Evolutionary conservation across 2,888 invertebrate genomes (phyloP).

Genomic region (Microctonus hyperodae): DNA sequence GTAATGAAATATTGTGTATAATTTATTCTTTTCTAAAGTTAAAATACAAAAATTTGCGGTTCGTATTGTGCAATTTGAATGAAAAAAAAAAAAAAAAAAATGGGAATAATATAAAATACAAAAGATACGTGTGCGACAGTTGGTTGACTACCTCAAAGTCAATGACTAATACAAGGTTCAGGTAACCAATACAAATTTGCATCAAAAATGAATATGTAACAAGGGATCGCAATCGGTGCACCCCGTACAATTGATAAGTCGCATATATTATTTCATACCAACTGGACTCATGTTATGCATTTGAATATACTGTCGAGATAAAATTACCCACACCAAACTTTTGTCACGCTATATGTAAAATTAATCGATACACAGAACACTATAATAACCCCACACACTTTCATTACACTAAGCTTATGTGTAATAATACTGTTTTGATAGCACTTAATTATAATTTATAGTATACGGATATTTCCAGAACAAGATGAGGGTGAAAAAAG

Average conservation of each 20-base stretch:
- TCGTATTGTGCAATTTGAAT: not conserved
- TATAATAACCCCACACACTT: not conserved
- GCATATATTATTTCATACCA: slow-evolving; percentile 16
- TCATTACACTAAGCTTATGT: not conserved
- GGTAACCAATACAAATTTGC: slow-evolving; percentile 44
- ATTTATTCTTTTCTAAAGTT: not conserved
- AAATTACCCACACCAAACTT: slow-evolving; percentile 16
- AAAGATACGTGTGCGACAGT: not conserved
- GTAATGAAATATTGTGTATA: not conserved
- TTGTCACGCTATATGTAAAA: not conserved
- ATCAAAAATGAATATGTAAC: slow-evolving; percentile 41
- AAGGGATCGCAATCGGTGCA: slow-evolving; percentile 22
- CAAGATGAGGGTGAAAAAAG: not conserved
- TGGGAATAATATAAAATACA: not conserved
- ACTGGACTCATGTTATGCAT: slow-evolving; percentile 24
- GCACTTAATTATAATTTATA: not conserved
- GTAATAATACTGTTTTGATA: not conserved
- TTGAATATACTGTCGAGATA: too few relatives aligned
- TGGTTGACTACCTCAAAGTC: slow-evolving; percentile 28
- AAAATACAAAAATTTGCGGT: not conserved
- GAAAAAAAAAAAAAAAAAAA: not conserved
- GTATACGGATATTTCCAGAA: not conserved
- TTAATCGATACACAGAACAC: too few relatives aligned
- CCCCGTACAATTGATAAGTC: slow-evolving; percentile 28
- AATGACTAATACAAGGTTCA: slow-evolving; percentile 47